A percentile compares a stretch with the other conserved stretches of the same genome.
phyloP scores from a whole-genome alignment of 2,113 vertebrate genomes.

The Cnemophilus loriae region DNA sequence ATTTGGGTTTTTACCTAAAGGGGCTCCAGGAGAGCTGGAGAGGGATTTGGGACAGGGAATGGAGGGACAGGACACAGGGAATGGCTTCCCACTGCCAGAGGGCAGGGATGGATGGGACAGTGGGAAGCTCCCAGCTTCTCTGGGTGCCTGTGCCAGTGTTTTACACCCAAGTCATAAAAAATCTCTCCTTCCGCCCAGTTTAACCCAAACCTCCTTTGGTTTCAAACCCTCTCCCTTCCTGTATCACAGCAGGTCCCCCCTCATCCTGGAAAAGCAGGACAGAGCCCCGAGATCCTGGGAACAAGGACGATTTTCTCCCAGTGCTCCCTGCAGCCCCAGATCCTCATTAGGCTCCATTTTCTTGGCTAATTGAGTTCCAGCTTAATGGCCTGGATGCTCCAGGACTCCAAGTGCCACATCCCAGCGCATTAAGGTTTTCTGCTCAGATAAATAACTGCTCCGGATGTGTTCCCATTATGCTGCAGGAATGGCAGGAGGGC shows the following conservation, averaged over 20 bases:
- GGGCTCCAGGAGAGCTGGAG: background rate
- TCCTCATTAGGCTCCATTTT: background rate
- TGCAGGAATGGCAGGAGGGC: background rate
- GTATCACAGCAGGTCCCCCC: fast-evolving
- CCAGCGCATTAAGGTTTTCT: background rate
- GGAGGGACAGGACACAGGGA: background rate
- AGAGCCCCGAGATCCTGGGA: background rate
- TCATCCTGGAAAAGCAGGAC: background rate
- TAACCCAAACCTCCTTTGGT: background rate
- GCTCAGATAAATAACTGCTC: background rate
- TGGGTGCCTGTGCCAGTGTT: background rate
- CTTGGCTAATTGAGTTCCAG: background rate
- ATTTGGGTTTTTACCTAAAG: background rate
- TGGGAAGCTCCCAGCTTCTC: background rate
- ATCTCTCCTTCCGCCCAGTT: background rate
- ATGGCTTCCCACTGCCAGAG: background rate
- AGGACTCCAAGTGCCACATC: background rate
- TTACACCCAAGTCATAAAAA: background rate
- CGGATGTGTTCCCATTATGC: constrained; percentile 6
- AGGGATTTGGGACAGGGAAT: background rate
- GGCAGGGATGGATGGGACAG: background rate
- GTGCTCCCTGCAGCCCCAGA: background rate
- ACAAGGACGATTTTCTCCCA: background rate
- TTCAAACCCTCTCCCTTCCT: background rate
- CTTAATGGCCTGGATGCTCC: background rate